Base-by-base conservation (phyloP, 1,140 invertebrate species). In the Aphis gossypii region DNA sequence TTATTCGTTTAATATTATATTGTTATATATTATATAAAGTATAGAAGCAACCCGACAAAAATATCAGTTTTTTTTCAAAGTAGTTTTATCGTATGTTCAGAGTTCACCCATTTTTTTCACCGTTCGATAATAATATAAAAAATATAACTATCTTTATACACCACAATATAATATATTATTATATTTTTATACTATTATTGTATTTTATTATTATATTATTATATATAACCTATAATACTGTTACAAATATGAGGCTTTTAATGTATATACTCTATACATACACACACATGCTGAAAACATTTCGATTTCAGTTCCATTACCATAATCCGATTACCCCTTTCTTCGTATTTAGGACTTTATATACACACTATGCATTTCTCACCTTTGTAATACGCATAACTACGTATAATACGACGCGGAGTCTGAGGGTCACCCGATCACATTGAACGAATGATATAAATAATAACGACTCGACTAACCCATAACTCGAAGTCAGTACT, bases 261-360 rank as follows among this genome's bases (percentile, higher is more conserved):
- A 48, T 44, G 46, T 35, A 20, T 35, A 20, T 88, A 35, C 25
- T 5, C 9, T 41, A 86, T 21, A 30, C 20, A 87, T 41, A 41
- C 4, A 46, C 41, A 35, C 25, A 87, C 44, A 38, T 30, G 35
- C 21, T 56, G 44, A 56, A 38, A 89, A 54, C 48, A 56, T 56
- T 54, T 89, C 87, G 46, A 88, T 88, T 46, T 38, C 51, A 51
- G 41, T 89, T 54, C 51, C n/a, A 89, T 89, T 89, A 54, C 51
- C 87, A 89, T 89, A 89, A 89, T 89, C 87, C 41, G 87, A 48
- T 89, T 89, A 89, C n/a, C 46, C 87, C 8, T 54, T 54, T 48
- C 48, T 21, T n/a, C n/a, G 87, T 56, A 41, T 88, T 88, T 35
- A 76, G n/a, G 18, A 48, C 46, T 51, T 8, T 38, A 46, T 41